Evolutionary conservation across 2,888 invertebrate genomes (phyloP), one percentile per base, ranked within the genome.

Genomic region (Arrhopalites spinosus): DNA sequence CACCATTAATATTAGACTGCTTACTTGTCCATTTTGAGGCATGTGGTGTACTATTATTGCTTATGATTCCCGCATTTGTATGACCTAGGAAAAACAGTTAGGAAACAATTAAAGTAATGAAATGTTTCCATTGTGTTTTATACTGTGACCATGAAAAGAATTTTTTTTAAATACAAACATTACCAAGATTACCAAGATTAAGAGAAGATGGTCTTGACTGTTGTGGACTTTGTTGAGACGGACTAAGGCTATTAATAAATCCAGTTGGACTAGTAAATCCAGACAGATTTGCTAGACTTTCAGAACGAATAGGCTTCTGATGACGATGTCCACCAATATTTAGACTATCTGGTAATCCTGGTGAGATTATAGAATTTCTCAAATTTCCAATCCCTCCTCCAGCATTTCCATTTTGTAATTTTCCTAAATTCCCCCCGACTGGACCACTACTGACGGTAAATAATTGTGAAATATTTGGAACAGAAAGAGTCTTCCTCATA

Each of bases 401-500:
- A 27, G 23, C 43, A 30, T 69, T 69, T 11, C 74, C 69, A 68
- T 68, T 74, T 17, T 47, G 43, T 30, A 75, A 70, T 50, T 77
- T 79, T 25, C 69, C 73, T 25, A 80, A 77, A 43, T 74, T 76
- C 3, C 67, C 75, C n/a, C n/a, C n/a, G n/a, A n/a, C n/a, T 17
- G 13, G 3, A 23, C 77, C 56, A n/a, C 73, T 71, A 1, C 78
- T 74, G 0, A 78, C 77, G 8, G 78, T 76, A 77, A 83, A 83
- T 27, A 83, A 64, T 59, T 95, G 95, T 78, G 95, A 94, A 89
- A 96, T 94, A 89, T 96, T 96, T 73, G 96, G 96, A 85, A 96
- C 96, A 84, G 94, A 94, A 75, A 93, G 93, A 68, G 96, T 96
- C 87, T 96, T 96, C 84, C 95, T 89, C 93, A 96, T 94, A 84